These are phyloP conservation scores for Bettongia penicillata DNA, from an alignment of 2,113 vertebrate genomes.

Conservation along the genomic window DNA sequence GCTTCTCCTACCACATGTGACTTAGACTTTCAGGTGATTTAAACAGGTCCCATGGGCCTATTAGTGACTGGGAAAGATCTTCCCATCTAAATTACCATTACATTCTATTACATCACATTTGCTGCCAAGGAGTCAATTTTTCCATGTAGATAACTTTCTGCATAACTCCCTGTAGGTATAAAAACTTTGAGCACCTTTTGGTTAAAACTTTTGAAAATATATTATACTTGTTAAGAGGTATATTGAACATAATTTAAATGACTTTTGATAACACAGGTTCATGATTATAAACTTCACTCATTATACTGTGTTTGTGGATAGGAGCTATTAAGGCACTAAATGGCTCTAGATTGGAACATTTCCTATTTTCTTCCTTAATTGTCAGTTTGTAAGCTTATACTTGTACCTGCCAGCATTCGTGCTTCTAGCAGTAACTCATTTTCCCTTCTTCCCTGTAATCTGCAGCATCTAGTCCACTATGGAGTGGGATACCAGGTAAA, in stretches of 20 bases:
- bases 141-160: background rate
- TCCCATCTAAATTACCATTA: too few relatives aligned
- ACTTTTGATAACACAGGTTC: background rate
- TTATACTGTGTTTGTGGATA: constrained; percentile 19
- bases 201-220: constrained; percentile 15
- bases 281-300: constrained; percentile 2
- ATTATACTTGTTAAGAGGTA: constrained; percentile 1
- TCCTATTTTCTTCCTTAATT: background rate
- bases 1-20: too few relatives aligned
- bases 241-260: constrained; percentile 22
- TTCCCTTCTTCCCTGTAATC: background rate
- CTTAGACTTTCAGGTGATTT: too few relatives aligned
- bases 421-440: background rate
- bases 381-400: background rate
- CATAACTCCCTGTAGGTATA: background rate
- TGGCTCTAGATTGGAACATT: constrained; percentile 25
- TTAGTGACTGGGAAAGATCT: too few relatives aligned
- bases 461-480: background rate
- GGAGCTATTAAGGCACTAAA: constrained; percentile 5
- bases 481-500: background rate
- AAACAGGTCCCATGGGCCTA: too few relatives aligned
- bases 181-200: background rate
- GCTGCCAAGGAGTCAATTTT: background rate
- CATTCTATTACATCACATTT: background rate
- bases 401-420: background rate